A percentile compares a stretch with the other conserved stretches of the same genome.
phyloP scores from a whole-genome alignment of 2,888 invertebrate species.

The Lasioglossum leucozonium region DNA sequence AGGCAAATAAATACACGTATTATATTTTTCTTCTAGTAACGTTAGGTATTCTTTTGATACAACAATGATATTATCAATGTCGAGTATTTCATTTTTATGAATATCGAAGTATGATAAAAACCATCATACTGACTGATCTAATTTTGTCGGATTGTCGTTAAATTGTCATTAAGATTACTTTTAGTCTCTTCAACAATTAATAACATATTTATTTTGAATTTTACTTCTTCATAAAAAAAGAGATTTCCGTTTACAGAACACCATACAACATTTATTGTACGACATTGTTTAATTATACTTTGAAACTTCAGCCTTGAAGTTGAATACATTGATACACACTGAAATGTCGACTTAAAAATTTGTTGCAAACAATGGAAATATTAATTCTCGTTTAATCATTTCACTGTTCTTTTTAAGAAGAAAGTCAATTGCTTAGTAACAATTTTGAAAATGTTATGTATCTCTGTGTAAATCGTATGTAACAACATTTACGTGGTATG shows the following conservation, averaged over 20 bases:
- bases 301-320: constrained; percentile 12
- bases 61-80: constrained; percentile 20
- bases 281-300: constrained; percentile 33
- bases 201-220: constrained; percentile 7
- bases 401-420: background rate
- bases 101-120: constrained; percentile 20
- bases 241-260: constrained; percentile 20
- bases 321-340: background rate
- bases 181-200: background rate
- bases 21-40: constrained; percentile 36
- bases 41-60: background rate
- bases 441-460: background rate
- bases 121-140: constrained; percentile 7
- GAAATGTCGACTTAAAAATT: background rate
- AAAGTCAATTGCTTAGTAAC: background rate
- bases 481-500: constrained; percentile 20
- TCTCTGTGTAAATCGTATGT: background rate
- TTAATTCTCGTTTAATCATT: background rate
- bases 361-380: background rate
- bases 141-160: constrained; percentile 27
- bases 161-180: constrained; percentile 4
- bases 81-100: background rate
- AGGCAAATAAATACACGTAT: constrained; percentile 63
- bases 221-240: constrained; percentile 26
- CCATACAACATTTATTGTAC: constrained; percentile 48